Evolutionary conservation across 2,113 vertebrate species (phyloP).

Genomic region (Gopherus evgoodei): DNA sequence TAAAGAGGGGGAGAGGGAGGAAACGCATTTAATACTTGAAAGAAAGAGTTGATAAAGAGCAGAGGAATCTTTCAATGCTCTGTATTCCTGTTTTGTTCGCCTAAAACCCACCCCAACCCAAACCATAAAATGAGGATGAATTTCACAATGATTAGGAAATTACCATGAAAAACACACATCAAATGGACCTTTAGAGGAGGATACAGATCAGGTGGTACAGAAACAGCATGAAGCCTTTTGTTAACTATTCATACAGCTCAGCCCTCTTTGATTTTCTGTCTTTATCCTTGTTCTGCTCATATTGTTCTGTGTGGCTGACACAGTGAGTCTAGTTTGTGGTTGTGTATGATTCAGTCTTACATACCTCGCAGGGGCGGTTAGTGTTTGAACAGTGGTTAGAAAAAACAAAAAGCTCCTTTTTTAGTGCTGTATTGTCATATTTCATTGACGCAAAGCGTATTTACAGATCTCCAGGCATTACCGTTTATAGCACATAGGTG

Average conservation of each 20-base stretch:
- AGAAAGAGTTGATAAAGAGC: conserved; percentile 37
- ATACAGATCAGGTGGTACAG: conserved; percentile 54
- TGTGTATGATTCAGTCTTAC: conserved; percentile 1
- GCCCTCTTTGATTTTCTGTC: neutral
- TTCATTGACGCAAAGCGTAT: conserved; percentile 2
- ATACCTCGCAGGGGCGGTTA: neutral
- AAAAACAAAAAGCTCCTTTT: accelerated
- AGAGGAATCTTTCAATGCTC: conserved; percentile 64
- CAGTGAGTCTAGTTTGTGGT: neutral
- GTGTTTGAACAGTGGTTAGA: conserved; percentile 7
- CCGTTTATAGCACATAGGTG: neutral
- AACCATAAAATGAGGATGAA: conserved; percentile 42
- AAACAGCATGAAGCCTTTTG: neutral
- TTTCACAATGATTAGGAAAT: conserved; percentile 50
- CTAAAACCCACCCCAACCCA: conserved; percentile 47
- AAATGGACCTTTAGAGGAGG: conserved; percentile 52
- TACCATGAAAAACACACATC: conserved; percentile 30
- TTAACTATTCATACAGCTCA: neutral
- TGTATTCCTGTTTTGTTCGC: conserved; percentile 35
- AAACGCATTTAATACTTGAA: conserved; percentile 54
- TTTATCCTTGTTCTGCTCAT: neutral
- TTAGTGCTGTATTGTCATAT: accelerated
- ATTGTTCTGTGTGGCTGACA: neutral
- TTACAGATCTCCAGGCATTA: accelerated
- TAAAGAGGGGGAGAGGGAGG: neutral